Percentiles rank a stretch among this genome's conserved stretches.
Conservation (phyloP, 2,113 vertebrate species). For the Takifugu bimaculatus region DNA sequence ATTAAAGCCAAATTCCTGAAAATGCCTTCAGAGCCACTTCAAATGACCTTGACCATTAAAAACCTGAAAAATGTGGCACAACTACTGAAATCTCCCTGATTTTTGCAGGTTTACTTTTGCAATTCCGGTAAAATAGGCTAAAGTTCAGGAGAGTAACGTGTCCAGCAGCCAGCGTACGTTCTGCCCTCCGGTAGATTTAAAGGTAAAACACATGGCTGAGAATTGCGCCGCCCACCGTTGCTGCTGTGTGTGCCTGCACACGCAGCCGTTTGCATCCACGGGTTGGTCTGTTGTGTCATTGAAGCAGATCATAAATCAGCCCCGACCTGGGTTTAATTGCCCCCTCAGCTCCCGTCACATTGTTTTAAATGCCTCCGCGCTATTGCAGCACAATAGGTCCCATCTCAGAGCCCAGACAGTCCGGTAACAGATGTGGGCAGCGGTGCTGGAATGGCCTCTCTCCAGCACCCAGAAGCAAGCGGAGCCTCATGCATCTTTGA, state of each 20-base stretch:
- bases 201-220: too few species aligned
- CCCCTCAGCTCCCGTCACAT: constrained; percentile 61
- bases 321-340: constrained; percentile 65
- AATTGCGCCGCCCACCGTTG: too few species aligned
- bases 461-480: constrained; percentile 55
- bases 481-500: constrained; percentile 11
- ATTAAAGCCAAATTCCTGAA: too few species aligned
- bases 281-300: constrained; percentile 48
- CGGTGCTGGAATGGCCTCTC: constrained; percentile 60
- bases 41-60: too few species aligned
- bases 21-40: too few species aligned
- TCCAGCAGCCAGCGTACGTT: too few species aligned
- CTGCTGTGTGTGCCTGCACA: constrained; percentile 20
- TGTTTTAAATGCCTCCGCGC: constrained; percentile 68
- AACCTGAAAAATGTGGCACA: too few species aligned
- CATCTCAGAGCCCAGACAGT: constrained; percentile 41
- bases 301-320: constrained; percentile 61
- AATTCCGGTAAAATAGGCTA: too few species aligned
- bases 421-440: constrained; percentile 58
- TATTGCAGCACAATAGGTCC: constrained; percentile 64
- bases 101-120: too few species aligned
- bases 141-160: too few species aligned
- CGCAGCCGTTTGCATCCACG: constrained; percentile 25
- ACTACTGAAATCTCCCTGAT: too few species aligned
- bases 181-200: too few species aligned